phyloP scores from a whole-genome alignment of 1,140 invertebrate genomes.

The Himalopsyche phryganea region DNA sequence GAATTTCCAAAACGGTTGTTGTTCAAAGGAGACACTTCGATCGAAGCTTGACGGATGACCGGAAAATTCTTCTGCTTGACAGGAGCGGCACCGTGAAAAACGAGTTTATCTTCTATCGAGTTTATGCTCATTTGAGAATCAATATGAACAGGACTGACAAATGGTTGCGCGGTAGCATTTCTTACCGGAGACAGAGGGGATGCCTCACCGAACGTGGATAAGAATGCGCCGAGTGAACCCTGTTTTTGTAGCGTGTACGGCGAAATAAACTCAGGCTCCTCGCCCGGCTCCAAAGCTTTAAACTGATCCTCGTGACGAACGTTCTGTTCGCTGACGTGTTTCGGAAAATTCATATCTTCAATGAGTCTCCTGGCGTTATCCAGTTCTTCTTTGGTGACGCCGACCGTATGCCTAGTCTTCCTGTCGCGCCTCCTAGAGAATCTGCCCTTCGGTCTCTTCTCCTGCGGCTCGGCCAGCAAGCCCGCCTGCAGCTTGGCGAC shows the following conservation, averaged over 20 bases:
- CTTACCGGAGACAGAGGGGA: conserved; percentile 38
- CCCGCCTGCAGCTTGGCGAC: conserved; percentile 73
- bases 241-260: conserved; percentile 35
- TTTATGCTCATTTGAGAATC: neutral
- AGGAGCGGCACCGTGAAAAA: conserved; percentile 40
- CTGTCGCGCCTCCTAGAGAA: conserved; percentile 45
- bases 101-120: conserved; percentile 33
- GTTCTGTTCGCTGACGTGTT: conserved; percentile 5
- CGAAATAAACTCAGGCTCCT: neutral
- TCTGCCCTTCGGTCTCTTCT: conserved; percentile 38
- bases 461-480: conserved; percentile 47
- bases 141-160: conserved; percentile 23
- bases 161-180: conserved; percentile 46
- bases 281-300: conserved; percentile 17
- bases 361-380: conserved; percentile 70
- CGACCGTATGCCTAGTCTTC: conserved; percentile 71
- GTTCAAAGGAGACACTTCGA: conserved; percentile 36
- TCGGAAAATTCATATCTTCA: conserved; percentile 58
- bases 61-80: conserved; percentile 39
- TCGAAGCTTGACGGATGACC: conserved; percentile 39
- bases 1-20: conserved; percentile 32
- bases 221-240: conserved; percentile 16
- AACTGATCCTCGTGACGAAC: conserved; percentile 12
- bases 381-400: conserved; percentile 74
- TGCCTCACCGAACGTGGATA: neutral